phyloP scores from a whole-genome alignment of 2,888 invertebrate genomes.

The Protophormia terraenovae region DNA sequence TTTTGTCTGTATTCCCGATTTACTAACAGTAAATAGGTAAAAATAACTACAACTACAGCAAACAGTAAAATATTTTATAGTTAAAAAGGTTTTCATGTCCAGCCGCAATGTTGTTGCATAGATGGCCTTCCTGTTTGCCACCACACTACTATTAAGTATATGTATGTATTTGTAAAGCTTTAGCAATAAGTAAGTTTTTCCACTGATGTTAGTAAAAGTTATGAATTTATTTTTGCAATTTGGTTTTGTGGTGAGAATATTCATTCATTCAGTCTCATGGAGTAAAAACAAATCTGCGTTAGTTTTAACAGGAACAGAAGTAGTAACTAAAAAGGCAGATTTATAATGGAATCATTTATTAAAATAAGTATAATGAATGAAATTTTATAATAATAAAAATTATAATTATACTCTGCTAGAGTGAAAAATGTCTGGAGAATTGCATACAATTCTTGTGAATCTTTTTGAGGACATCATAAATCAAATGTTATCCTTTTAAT shows the following conservation, averaged over 20 bases:
- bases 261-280: background rate
- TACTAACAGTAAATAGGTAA: background rate
- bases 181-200: background rate
- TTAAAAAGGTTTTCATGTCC: slow-evolving; percentile 30
- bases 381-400: no score
- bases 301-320: background rate
- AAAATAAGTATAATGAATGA: no score
- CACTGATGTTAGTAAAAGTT: slow-evolving; percentile 41
- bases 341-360: background rate
- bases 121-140: background rate
- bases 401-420: no score
- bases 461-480: no score
- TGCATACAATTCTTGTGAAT: no score
- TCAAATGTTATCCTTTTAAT: no score
- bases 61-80: background rate
- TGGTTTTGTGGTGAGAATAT: slow-evolving; percentile 55
- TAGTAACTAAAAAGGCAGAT: background rate
- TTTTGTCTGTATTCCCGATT: slow-evolving; percentile 15
- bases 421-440: no score
- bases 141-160: background rate
- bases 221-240: slow-evolving; percentile 59
- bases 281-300: slow-evolving; percentile 35
- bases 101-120: slow-evolving; percentile 40
- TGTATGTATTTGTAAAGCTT: background rate
- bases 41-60: background rate